Percentiles rank a stretch among this genome's conserved stretches.
These are phyloP conservation scores for Eilema caniola DNA, from an alignment of 2,888 invertebrate genomes.

Conservation along the genomic window DNA sequence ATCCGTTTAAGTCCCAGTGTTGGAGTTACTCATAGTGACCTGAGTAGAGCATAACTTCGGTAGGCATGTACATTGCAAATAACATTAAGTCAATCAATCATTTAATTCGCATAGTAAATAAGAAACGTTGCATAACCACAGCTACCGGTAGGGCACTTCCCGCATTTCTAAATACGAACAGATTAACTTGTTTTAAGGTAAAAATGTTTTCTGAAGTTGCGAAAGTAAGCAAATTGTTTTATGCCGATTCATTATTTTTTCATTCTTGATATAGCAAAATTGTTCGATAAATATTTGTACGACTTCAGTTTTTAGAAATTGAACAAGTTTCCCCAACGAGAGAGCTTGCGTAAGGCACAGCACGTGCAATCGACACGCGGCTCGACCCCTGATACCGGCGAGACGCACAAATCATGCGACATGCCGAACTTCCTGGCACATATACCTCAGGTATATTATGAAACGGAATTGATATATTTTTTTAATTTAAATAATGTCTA, in stretches of 20 bases:
- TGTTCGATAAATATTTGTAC: conserved; percentile 18
- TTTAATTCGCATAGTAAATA: background rate
- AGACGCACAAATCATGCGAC: conserved; percentile 82
- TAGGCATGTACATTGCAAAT: background rate
- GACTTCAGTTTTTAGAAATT: conserved; percentile 17
- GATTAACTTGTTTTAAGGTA: background rate
- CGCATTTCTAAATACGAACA: background rate
- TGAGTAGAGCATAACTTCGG: background rate
- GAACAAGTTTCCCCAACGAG: conserved; percentile 18
- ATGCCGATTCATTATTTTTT: background rate
- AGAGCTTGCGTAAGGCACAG: conserved; percentile 57
- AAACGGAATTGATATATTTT: conserved; percentile 21
- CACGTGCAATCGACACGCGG: conserved; percentile 78
- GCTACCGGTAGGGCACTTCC: background rate
- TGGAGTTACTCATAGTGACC: background rate
- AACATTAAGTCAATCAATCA: background rate
- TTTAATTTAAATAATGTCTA: conserved; percentile 14
- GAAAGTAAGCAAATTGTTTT: background rate
- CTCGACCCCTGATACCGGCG: conserved; percentile 63
- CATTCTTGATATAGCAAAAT: background rate
- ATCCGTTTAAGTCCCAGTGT: background rate
- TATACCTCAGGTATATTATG: background rate
- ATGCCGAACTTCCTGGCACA: conserved; percentile 54
- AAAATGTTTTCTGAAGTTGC: background rate
- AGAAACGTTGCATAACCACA: background rate